Percentiles rank a stretch among this genome's conserved stretches.
Conservation (phyloP, 1,140 invertebrate species). For the Drosophila kepulauana region DNA sequence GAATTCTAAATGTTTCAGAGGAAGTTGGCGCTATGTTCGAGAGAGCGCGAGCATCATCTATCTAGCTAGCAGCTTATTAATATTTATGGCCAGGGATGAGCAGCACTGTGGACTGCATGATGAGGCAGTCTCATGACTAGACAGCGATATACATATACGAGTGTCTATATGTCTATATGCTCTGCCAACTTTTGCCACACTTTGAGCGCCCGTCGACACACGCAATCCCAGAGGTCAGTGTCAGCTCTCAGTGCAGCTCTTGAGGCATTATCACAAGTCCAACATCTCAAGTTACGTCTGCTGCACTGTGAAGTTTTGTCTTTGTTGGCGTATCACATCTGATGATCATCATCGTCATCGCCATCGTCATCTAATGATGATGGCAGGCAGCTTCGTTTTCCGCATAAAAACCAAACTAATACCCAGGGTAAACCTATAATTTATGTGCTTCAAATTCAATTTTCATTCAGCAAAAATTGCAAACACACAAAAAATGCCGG, state of each 20-base stretch:
- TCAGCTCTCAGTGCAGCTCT: not conserved
- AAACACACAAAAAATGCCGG: constrained; percentile 62
- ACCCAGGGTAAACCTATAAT: constrained; percentile 73
- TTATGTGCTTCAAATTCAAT: constrained; percentile 80
- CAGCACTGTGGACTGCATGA: constrained; percentile 54
- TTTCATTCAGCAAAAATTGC: constrained; percentile 78
- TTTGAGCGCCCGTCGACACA: constrained; percentile 46
- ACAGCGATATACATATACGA: not conserved
- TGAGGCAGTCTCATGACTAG: constrained; percentile 54
- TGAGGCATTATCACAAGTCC: constrained; percentile 40
- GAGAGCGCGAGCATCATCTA: not conserved
- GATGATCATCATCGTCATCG: constrained; percentile 36
- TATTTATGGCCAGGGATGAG: constrained; percentile 75
- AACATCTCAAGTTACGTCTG: constrained; percentile 42
- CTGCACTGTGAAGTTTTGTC: constrained; percentile 18
- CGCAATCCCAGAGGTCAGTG: constrained; percentile 56
- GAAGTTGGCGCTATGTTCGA: constrained; percentile 72
- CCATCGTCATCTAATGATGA: constrained; percentile 57
- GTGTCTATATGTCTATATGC: constrained; percentile 9
- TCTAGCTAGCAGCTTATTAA: constrained; percentile 56
- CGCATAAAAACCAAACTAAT: constrained; percentile 71
- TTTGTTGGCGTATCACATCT: constrained; percentile 14
- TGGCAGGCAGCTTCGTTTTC: constrained; percentile 54
- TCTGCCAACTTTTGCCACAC: constrained; percentile 54
- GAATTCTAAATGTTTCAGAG: constrained; percentile 82